Evolutionary conservation across 2,113 vertebrate species (phyloP).

Genomic region (Saguinus imperator): DNA sequence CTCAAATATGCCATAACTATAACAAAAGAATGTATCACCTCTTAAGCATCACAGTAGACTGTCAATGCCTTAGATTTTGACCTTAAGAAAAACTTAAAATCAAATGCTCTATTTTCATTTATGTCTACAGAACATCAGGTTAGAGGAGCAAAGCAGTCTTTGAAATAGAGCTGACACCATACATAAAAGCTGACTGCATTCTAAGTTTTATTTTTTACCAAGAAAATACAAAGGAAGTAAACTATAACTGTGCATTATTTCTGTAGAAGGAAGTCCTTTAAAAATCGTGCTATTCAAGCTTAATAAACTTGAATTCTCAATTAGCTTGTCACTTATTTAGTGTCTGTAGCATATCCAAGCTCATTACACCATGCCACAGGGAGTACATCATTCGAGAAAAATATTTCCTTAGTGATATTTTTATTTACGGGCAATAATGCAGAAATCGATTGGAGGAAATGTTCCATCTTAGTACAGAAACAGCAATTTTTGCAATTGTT

Average conservation of each 20-base stretch:
- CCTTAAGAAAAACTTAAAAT: slow-evolving; percentile 49
- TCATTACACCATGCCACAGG: not conserved
- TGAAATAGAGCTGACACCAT: slow-evolving; percentile 30
- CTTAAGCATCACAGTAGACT: not conserved
- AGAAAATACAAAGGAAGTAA: slow-evolving; percentile 16
- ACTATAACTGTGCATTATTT: not conserved
- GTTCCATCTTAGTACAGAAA: not conserved
- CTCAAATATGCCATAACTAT: not conserved
- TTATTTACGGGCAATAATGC: not conserved
- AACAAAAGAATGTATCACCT: not conserved
- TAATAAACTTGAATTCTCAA: not conserved
- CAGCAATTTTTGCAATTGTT: not conserved
- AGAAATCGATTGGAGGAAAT: not conserved
- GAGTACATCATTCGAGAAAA: not conserved
- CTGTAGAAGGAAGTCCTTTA: not conserved
- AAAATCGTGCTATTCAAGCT: not conserved
- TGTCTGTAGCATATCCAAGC: not conserved
- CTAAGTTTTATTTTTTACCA: not conserved
- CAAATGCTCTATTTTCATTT: slow-evolving; percentile 14
- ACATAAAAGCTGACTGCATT: not conserved
- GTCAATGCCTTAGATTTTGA: slow-evolving; percentile 15
- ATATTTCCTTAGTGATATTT: not conserved
- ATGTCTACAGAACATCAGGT: not conserved
- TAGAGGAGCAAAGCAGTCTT: not conserved
- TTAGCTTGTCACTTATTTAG: not conserved